phyloP scores from a whole-genome alignment of 1,140 invertebrate species.

The Drosophila jambulina region DNA sequence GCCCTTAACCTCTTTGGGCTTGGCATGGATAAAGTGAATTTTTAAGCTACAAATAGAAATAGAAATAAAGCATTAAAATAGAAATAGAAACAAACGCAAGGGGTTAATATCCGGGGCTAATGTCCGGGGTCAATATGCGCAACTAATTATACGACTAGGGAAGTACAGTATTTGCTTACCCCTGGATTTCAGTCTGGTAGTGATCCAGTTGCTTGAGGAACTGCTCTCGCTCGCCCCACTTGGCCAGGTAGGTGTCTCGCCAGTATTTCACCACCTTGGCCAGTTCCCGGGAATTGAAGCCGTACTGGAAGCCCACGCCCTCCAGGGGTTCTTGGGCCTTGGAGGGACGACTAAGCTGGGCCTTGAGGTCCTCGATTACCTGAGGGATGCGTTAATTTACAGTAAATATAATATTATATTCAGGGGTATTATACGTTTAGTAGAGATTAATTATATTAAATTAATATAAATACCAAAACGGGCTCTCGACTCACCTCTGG shows the following conservation, averaged over 20 bases:
- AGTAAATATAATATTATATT: neutral
- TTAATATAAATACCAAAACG: too few relatives aligned
- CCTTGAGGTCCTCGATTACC: slow-evolving; percentile 88
- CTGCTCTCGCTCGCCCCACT: slow-evolving; percentile 89
- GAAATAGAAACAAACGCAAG: neutral
- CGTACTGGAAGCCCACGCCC: slow-evolving; percentile 90
- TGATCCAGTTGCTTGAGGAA: slow-evolving; percentile 90
- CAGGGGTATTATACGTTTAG: too few relatives aligned
- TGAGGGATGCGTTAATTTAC: slow-evolving; percentile 52
- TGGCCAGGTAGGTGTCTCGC: slow-evolving; percentile 89
- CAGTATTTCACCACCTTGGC: slow-evolving; percentile 89
- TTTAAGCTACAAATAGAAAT: slow-evolving; percentile 86
- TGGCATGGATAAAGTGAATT: slow-evolving; percentile 91
- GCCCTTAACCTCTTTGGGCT: slow-evolving; percentile 80
- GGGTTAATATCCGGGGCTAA: slow-evolving; percentile 21
- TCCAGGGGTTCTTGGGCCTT: slow-evolving; percentile 88
- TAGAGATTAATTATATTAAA: too few relatives aligned
- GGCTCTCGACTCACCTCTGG: slow-evolving; percentile 41
- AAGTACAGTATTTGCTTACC: slow-evolving; percentile 58
- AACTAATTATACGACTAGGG: neutral
- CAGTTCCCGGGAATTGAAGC: slow-evolving; percentile 90
- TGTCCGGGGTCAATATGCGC: neutral
- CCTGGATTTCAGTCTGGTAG: slow-evolving; percentile 90
- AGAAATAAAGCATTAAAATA: neutral
- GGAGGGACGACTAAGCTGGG: slow-evolving; percentile 86